These are phyloP conservation scores for Drymodes brunneopygia DNA, from an alignment of 2,113 vertebrate species.

Conservation along the genomic window DNA sequence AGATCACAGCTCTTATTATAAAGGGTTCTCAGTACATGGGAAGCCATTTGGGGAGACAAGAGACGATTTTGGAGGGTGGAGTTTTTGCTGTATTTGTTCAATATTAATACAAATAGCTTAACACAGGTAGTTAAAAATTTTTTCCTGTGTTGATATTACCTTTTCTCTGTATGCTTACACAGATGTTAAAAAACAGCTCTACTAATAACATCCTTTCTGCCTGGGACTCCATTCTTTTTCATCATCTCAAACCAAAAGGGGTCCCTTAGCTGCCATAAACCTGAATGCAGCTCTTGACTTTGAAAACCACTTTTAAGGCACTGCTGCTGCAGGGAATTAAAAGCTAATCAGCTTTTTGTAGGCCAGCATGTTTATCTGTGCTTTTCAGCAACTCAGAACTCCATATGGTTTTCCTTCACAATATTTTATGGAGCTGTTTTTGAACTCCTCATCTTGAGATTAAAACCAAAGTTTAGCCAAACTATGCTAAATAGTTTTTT, in stretches of 20 bases:
- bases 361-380: not conserved
- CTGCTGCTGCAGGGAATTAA: not conserved
- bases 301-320: not conserved
- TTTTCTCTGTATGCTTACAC: not conserved
- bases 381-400: not conserved
- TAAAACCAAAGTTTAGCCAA: slow-evolving; percentile 3
- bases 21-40: not conserved
- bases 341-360: not conserved
- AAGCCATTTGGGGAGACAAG: not conserved
- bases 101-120: not conserved
- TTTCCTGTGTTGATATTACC: not conserved
- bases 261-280: not conserved
- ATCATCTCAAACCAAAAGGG: not conserved
- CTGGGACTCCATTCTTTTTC: not conserved
- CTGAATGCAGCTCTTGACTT: not conserved
- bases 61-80: not conserved
- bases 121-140: not conserved
- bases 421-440: not conserved
- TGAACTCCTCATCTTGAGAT: not conserved
- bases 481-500: not conserved
- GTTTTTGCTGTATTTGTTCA: not conserved
- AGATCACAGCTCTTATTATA: not conserved
- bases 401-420: not conserved
- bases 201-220: not conserved
- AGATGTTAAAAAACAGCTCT: not conserved